Conservation (phyloP, 1,140 invertebrate genomes). For the Drosophila cardini region DNA sequence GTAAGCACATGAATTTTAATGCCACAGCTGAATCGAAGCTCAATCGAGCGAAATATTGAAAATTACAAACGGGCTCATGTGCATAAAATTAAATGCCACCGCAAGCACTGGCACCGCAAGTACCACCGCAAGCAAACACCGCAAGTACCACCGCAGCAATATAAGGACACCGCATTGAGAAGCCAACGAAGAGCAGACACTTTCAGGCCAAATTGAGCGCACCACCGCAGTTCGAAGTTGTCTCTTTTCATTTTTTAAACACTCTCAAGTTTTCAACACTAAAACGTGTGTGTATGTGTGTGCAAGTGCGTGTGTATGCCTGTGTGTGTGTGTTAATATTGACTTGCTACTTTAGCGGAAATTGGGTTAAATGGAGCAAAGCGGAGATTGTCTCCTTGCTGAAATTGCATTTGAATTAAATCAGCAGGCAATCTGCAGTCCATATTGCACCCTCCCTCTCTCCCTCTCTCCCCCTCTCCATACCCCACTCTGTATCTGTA, state of each 20-base stretch:
- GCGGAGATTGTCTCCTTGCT: conserved; percentile 59
- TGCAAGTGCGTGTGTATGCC: conserved; percentile 22
- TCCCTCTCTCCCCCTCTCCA: background rate
- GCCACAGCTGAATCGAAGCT: conserved; percentile 32
- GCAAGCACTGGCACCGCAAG: conserved; percentile 6
- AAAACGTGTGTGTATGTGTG: conserved; percentile 17
- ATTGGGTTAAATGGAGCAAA: conserved; percentile 67
- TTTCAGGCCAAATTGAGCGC: conserved; percentile 47
- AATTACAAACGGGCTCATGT: conserved; percentile 44
- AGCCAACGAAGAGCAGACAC: conserved; percentile 19
- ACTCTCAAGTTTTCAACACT: conserved; percentile 43
- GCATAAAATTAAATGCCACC: conserved; percentile 57
- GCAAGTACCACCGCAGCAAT: background rate
- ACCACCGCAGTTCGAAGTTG: conserved; percentile 38
- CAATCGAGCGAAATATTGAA: conserved; percentile 60
- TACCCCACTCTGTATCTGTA: background rate
- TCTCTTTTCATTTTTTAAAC: conserved; percentile 34
- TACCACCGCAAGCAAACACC: background rate
- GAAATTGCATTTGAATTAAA: conserved; percentile 69
- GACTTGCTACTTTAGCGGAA: conserved; percentile 66
- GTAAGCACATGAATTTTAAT: conserved; percentile 39
- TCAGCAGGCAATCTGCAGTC: conserved; percentile 61
- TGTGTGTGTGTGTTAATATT: conserved; percentile 58
- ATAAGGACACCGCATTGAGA: background rate
- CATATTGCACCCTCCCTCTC: conserved; percentile 20